phyloP scores from a whole-genome alignment of 2,113 vertebrate species.

The Rhinopomastus cyanomelas region DNA sequence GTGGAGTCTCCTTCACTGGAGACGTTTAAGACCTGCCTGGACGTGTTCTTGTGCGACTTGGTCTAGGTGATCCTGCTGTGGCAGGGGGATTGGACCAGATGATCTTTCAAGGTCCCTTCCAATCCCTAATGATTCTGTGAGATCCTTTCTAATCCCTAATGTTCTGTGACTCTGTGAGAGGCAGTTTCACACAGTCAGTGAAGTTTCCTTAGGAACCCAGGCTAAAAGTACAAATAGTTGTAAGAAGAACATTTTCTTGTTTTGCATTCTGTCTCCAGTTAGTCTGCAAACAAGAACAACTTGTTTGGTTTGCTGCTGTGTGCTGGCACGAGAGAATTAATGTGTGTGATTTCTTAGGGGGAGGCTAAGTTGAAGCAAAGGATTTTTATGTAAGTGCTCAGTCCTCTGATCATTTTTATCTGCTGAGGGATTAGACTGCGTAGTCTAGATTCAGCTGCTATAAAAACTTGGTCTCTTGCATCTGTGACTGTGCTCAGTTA shows the following conservation, averaged over 20 bases:
- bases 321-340: background rate
- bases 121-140: no score
- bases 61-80: no score
- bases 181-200: background rate
- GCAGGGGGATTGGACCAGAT: no score
- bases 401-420: slow-evolving; percentile 18
- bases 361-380: background rate
- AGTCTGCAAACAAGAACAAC: background rate
- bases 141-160: no score
- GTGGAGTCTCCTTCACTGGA: no score
- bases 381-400: slow-evolving; percentile 39
- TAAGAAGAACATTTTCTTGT: background rate
- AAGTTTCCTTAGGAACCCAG: background rate
- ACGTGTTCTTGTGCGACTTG: no score
- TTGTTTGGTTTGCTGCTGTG: background rate
- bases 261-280: background rate
- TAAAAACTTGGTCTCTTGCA: background rate
- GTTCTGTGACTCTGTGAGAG: no score
- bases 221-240: background rate
- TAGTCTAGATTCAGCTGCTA: background rate
- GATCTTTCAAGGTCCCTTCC: no score
- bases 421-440: slow-evolving; percentile 11
- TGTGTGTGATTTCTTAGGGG: slow-evolving; percentile 6
- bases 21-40: no score
- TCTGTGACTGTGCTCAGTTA: background rate